Conservation (phyloP, 2,797 vertebrate species). For the Falco cherrug region DNA sequence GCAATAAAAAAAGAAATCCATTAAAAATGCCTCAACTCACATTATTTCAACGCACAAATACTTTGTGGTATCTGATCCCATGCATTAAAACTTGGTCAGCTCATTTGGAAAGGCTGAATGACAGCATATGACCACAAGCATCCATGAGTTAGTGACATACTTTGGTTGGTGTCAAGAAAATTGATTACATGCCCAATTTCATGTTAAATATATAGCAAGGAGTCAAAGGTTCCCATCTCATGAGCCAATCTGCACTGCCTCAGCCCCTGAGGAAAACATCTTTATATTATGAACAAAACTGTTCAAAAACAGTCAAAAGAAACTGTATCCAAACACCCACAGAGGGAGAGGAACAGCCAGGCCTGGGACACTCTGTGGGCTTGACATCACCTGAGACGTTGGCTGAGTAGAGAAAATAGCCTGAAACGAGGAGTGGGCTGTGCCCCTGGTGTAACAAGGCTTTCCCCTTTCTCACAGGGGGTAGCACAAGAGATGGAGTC, state of each 20-base stretch:
- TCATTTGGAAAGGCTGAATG: background rate
- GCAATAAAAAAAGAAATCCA: background rate
- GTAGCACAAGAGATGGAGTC: background rate
- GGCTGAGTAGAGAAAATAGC: background rate
- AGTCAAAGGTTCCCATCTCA: background rate
- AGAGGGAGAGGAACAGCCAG: background rate
- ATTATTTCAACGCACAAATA: background rate
- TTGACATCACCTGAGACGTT: background rate
- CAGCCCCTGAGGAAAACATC: background rate
- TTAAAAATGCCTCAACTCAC: background rate
- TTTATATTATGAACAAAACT: background rate
- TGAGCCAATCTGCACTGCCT: background rate
- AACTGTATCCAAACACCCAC: background rate
- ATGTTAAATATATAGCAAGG: background rate
- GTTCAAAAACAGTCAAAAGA: background rate
- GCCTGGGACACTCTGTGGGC: background rate
- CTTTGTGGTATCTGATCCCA: background rate
- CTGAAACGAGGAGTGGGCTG: background rate
- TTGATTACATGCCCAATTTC: background rate
- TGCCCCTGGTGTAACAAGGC: background rate
- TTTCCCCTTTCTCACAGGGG: background rate
- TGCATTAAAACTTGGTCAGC: background rate
- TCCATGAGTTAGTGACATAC: background rate
- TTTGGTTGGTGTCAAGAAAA: background rate
- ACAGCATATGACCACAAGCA: background rate